A percentile compares a stretch with the other conserved stretches of the same genome.
Conservation (phyloP, 2,113 vertebrate genomes). For the Thryonomys swinderianus region DNA sequence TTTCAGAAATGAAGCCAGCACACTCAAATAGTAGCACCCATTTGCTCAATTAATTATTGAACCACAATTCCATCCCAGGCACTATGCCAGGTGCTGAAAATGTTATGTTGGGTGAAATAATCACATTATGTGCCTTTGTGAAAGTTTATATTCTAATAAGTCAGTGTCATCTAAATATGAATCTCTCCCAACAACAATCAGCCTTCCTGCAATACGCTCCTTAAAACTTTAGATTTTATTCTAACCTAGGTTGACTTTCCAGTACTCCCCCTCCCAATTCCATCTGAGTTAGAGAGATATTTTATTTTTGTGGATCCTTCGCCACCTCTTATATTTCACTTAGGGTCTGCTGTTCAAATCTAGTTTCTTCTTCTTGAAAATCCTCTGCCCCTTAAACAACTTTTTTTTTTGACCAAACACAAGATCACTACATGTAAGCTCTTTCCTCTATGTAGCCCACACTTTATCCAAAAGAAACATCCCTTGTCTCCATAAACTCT, state of each 20-base stretch:
- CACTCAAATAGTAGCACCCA: not conserved
- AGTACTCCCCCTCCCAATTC: not conserved
- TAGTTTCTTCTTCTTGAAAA: not conserved
- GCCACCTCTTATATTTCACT: not conserved
- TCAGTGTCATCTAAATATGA: not conserved
- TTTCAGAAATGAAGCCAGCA: slow-evolving; percentile 8
- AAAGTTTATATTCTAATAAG: slow-evolving; percentile 1
- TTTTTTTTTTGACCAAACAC: not conserved
- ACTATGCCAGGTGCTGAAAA: slow-evolving; percentile 13
- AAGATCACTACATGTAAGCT: not conserved
- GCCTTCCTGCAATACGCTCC: not conserved
- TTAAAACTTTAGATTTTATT: not conserved
- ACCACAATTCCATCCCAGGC: not conserved
- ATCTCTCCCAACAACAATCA: not conserved
- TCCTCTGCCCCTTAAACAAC: not conserved
- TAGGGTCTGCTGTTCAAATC: not conserved
- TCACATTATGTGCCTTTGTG: not conserved
- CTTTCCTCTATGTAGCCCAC: not conserved
- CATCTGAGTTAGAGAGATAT: not conserved
- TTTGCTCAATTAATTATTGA: slow-evolving; percentile 40
- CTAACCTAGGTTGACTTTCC: not conserved
- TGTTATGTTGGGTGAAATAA: not conserved
- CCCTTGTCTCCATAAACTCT: not conserved
- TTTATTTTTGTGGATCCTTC: not conserved
- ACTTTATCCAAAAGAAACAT: not conserved